Evolutionary conservation across 2,113 vertebrate genomes (phyloP), one percentile per base, ranked within the genome.

Genomic region (Grammomys surdaster): DNA sequence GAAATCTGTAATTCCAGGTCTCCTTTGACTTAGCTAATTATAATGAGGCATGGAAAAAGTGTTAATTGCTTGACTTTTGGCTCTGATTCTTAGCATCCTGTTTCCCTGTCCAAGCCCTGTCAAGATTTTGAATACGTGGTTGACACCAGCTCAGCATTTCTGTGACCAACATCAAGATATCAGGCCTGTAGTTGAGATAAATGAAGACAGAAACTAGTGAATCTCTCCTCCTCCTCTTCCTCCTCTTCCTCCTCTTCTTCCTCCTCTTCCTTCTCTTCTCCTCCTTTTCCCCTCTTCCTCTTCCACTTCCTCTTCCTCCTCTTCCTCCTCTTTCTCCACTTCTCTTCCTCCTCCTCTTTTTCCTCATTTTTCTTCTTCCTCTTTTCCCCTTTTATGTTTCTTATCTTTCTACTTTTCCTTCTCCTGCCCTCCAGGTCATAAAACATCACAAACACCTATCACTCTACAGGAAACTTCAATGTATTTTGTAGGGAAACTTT

Each of bases 1-100:
- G 96, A 97, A 97, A 97, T 98, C 94, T 0, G 86, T 91, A 69
- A 93, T 67, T 95, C 92, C 70, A 70, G 80, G 96, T 92, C 80
- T 43, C 96, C 97, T 98, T 98, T 98, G 97, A 98, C 98, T 95
- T 97, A 60, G 0, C 96, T 98, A 98, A 98, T 98, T 98, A 98
- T 77, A 97, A 94, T 93, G 65, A 94, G 93, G 97, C 96, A 98
- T 94, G 97, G 95, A 97, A 97, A 94, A 94, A 93, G 97, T 98
- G 95, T 98, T 98, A 98, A 98, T 98, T 98, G 96, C 92, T 97
- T 97, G 91, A 93, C 81, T 98, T 93, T 90, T 97, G 92, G 93
- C 95, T 97, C 67, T 20, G 33, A 33, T 88, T 96, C 92, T 96
- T 81, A 97, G 95, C 96, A 91, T 95, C 22, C 1, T 36, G 28